Base-by-base conservation (phyloP, 2,888 invertebrate species). In the Scaptomyza reducta region DNA sequence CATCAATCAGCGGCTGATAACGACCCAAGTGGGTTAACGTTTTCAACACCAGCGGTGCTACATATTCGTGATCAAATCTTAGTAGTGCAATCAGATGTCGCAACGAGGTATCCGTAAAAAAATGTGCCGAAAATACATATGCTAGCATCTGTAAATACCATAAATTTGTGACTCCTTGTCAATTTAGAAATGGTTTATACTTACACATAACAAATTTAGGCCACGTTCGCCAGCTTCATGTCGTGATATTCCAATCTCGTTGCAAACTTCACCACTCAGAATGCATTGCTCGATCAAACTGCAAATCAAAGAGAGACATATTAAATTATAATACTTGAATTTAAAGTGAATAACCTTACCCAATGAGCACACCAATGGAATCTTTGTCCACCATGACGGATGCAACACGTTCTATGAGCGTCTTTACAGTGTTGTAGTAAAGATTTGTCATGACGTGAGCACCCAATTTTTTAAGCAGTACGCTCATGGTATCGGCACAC, bases 311-410 rank as follows among this genome's bases (percentile, higher is more conserved):
- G 14, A 55, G 5, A 14, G 14, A 9, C 4, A 42, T 33, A 22
- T 62, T 49, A 47, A 27, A 14, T 18, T 6, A 49, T 22, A 6
- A 10, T 16, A 59, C 25, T 58, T 1, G 11, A 11, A 38, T 14
- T 13, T 35, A 16, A 9, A n/a, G n/a, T 10, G 14, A 27, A 22
- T 3, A 1, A n/a, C 53, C 93, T 72, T 93, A 94, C 57, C 93
- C 92, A 11, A 95, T 93, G 22, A 95, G 92, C 88, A 96, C 94
- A 70, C 95, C 94, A 79, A 98, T 94, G 0, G 98, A 96, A 71
- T 96, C 96, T 84, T 95, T 95, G 91, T 99, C 99, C 11, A 99
- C 96, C 96, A 99, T 97, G 6, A 99, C 98, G 0, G 98, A 98
- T 71, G 98, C 98, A 13, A 98, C 96, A 63, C 99, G 94, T 92